Base-by-base conservation (phyloP, 2,797 vertebrate species). In the Anomalospiza imberbis region DNA sequence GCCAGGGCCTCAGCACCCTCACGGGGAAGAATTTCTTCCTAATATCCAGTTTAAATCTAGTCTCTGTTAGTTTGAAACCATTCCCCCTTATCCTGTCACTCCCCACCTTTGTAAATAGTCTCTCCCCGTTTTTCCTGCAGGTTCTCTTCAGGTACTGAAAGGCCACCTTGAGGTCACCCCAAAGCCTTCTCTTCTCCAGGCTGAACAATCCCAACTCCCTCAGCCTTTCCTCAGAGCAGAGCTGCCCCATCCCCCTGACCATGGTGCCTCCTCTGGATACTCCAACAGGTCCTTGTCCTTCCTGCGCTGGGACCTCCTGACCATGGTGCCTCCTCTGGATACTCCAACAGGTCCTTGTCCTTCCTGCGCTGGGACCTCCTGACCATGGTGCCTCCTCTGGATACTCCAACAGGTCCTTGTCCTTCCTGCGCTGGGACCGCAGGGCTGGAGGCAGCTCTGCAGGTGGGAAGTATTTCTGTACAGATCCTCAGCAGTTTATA, bases 341-440 rank as follows among this genome's bases (percentile, higher is more conserved):
- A 29, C 2, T 61, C 29, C 40, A 61, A 0, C 38, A 76, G 47
- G 2, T 17, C 40, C 25, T 1, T 25, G 11, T 31, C 63, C 63
- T 40, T 53, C n/a, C 48, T 4, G 34, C 34, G 34, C 34, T 34
- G n/a, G n/a, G n/a, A n/a, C 7, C 40, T 63, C 12, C 34, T 54
- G 40, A 21, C 34, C 25, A 12, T n/a, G n/a, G n/a, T n/a, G n/a
- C n/a, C n/a, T n/a, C n/a, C 36, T 38, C 36, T 38, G 36, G 36
- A 38, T 38, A 38, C 36, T 38, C 36, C 36, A 38, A 38, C 36
- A 38, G 36, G 9, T 38, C 36, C 36, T 1, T 25, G 13, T 31
- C 63, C 73, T 40, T 53, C n/a, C 48, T 4, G 36, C 38, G 44
- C 51, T 48, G 60, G 34, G 13, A 25, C 4, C 40, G 42, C 42